Conservation (phyloP, 2,888 invertebrate genomes). For the Polydrusus tereticollis region DNA sequence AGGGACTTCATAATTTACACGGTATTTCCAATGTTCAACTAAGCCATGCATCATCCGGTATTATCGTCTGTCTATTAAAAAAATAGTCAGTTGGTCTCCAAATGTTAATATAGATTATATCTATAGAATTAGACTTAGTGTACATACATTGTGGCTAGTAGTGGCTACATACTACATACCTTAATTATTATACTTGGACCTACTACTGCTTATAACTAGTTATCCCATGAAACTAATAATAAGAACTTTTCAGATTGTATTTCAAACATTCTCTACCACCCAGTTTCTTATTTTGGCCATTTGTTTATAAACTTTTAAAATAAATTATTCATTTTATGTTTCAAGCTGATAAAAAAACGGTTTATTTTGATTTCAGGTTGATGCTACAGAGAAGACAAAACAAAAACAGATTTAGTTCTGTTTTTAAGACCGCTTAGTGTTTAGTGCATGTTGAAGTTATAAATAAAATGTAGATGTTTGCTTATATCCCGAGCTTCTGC, state of each 20-base stretch:
- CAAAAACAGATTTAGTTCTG: slow-evolving; percentile 32
- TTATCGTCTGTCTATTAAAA: too few species aligned
- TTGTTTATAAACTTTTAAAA: slow-evolving; percentile 25
- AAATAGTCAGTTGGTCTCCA: too few species aligned
- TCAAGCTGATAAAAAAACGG: slow-evolving; percentile 15
- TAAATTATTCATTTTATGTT: slow-evolving; percentile 5
- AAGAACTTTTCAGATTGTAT: not conserved
- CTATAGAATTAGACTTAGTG: too few species aligned
- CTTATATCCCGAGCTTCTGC: not conserved
- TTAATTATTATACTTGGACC: too few species aligned
- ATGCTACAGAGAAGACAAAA: slow-evolving; percentile 35
- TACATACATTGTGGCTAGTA: too few species aligned
- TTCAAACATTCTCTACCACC: not conserved
- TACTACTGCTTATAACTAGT: too few species aligned
- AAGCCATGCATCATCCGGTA: too few species aligned
- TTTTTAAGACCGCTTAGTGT: not conserved
- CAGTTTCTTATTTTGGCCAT: slow-evolving; percentile 18
- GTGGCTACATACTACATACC: too few species aligned
- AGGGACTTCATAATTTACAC: too few species aligned
- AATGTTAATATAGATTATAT: too few species aligned
- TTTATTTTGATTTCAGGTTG: slow-evolving; percentile 33
- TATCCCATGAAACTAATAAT: too few species aligned
- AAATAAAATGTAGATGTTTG: slow-evolving; percentile 5
- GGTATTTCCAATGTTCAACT: too few species aligned
- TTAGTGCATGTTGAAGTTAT: not conserved